Base-by-base conservation (phyloP, 92 coral and sea anemone genomes). In the Palythoa grandiflora region DNA sequence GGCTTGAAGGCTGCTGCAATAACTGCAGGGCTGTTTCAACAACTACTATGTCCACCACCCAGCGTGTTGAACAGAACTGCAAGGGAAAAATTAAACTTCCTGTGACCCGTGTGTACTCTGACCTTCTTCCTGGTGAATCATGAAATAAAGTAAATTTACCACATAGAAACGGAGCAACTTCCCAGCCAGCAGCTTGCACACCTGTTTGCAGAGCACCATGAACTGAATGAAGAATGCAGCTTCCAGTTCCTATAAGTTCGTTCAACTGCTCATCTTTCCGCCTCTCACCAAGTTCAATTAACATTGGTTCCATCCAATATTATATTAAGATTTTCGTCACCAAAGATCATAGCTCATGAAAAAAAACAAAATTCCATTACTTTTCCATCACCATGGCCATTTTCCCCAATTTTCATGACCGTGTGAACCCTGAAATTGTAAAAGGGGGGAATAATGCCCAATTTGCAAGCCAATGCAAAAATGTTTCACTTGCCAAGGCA, bases 111-210 rank as follows among this genome's bases (percentile, higher is more conserved):
- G 36, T 78, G 83, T 55, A 78, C 71, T 78, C 68, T 8, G 71
- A 78, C 83, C 71, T 78, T 78, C 71, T 55, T 78, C 83, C 83
- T 38, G 83, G 83, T 78, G 70, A 78, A 78, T 78, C 71, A 37
- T 28, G 83, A 39, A 39, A 73, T 44, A 73, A 38, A 44, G 35
- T 70, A 17, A 70, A 70, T 37, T 44, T 74, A 50, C 79, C 79
- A 52, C 63, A 65, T 50, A 76, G 65, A 76, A 76, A 76, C 1
- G 65, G 80, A 51, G 65, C 80, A 76, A 76, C 80, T 76, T 76
- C 80, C 80, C 37, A 76, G 9, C n/a, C 65, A 76, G 12, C 65
- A 76, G 80, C 80, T n/a, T 76, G 80, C 80, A 76, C 65, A 50
- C 44, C 80, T 47, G 80, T 76, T 40, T 76, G 80, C 63, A 52